phyloP scores from a whole-genome alignment of 2,888 invertebrate species.

The Morpho deidamia region DNA sequence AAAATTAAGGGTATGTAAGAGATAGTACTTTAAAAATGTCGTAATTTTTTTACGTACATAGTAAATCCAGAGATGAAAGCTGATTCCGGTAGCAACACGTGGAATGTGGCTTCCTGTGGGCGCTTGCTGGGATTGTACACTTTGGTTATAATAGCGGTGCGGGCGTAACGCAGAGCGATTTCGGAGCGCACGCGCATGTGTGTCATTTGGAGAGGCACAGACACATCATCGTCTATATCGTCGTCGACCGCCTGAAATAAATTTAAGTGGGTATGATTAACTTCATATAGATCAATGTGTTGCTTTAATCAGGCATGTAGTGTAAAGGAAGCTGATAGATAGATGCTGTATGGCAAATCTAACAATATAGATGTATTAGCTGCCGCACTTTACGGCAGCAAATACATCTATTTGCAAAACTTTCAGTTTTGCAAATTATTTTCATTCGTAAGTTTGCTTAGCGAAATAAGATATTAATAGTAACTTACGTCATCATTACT shows the following conservation, averaged over 20 bases:
- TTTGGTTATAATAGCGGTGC: conserved; percentile 80
- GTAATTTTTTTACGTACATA: conserved; percentile 69
- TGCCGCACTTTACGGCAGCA: no score
- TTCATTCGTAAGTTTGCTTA: neutral
- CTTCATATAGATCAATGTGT: neutral
- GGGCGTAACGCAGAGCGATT: conserved; percentile 73
- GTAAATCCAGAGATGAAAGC: conserved; percentile 84
- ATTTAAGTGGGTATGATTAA: neutral
- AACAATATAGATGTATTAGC: no score
- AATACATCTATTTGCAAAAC: no score
- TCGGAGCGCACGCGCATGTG: conserved; percentile 4
- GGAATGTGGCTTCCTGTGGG: conserved; percentile 81
- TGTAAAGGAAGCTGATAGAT: no score
- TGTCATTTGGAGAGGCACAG: neutral
- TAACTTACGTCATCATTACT: neutral
- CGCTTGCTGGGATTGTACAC: conserved; percentile 79
- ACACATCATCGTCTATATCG: neutral
- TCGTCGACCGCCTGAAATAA: neutral
- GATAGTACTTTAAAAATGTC: neutral
- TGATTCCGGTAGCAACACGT: conserved; percentile 82
- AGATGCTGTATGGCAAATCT: no score
- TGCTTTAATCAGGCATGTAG: neutral
- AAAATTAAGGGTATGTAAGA: neutral
- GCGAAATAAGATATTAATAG: neutral
- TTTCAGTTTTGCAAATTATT: no score